Evolutionary conservation across 2,888 invertebrate genomes (phyloP).

Genomic region (Caenorhabditis sinica): DNA sequence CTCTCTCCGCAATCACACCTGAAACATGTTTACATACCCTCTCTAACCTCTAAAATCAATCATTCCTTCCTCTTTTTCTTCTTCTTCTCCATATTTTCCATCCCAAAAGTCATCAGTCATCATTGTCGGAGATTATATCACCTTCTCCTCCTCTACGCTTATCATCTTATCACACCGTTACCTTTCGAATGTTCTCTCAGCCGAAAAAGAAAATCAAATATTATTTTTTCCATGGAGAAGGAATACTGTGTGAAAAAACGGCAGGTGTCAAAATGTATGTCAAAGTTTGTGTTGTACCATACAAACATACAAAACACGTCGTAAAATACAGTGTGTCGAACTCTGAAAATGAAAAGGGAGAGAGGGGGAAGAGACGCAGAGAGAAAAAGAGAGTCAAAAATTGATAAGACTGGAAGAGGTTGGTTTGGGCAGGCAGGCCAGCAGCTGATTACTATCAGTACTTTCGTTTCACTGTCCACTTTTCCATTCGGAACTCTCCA

Average conservation of each 20-base stretch:
- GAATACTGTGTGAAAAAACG: neutral
- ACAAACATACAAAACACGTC: slow-evolving; percentile 36
- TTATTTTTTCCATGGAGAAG: neutral
- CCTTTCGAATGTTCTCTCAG: slow-evolving; percentile 5
- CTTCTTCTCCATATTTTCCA: slow-evolving; percentile 3
- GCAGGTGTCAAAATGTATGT: neutral
- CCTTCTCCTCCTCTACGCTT: slow-evolving; percentile 35
- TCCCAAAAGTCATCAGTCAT: slow-evolving; percentile 40
- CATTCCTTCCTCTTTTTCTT: slow-evolving; percentile 17
- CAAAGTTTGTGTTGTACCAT: neutral
- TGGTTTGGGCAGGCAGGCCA: neutral
- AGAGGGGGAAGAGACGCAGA: neutral
- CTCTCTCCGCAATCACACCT: neutral
- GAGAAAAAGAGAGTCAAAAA: slow-evolving; percentile 4
- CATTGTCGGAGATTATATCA: slow-evolving; percentile 40
- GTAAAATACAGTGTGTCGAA: slow-evolving; percentile 29
- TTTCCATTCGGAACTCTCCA: neutral
- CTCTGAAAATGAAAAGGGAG: slow-evolving; percentile 22
- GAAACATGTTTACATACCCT: neutral
- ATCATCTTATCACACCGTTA: slow-evolving; percentile 35
- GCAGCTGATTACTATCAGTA: slow-evolving; percentile 28
- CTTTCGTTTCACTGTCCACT: neutral
- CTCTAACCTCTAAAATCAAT: slow-evolving; percentile 1
- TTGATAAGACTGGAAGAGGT: slow-evolving; percentile 5
- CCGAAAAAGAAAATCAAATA: neutral